A percentile compares a stretch with the other conserved stretches of the same genome.
Evolutionary conservation across 92 coral and sea anemone species (phyloP).

Genomic region (Galaxea fascicularis): DNA sequence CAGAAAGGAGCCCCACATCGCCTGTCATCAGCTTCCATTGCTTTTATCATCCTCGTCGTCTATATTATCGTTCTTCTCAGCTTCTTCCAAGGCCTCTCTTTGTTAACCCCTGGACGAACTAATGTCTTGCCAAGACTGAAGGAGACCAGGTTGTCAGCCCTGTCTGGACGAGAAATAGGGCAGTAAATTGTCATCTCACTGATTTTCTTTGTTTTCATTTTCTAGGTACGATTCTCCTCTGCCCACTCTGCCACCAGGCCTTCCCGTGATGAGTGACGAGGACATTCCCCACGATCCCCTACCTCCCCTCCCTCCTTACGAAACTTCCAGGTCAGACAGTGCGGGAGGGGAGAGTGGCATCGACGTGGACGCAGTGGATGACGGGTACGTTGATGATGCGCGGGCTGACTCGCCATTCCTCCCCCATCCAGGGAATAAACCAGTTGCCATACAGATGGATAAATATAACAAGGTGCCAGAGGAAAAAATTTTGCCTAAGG

Average conservation of each 20-base stretch:
- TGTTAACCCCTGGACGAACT: too few species aligned
- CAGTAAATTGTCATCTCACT: too few species aligned
- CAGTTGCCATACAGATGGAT: conserved; percentile 28
- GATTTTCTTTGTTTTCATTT: neutral
- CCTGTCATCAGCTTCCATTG: too few species aligned
- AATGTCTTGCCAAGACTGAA: too few species aligned
- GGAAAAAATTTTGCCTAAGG: conserved; percentile 8
- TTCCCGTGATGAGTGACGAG: conserved; percentile 11
- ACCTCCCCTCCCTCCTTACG: conserved; percentile 68
- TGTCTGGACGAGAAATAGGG: too few species aligned
- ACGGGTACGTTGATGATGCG: conserved; percentile 33
- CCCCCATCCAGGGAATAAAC: conserved; percentile 16
- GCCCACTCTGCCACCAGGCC: conserved; percentile 40
- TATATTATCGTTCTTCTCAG: too few species aligned
- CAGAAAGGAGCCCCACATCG: too few species aligned
- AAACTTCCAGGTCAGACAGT: conserved; percentile 48
- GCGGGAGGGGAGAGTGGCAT: conserved; percentile 48
- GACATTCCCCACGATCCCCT: conserved; percentile 30
- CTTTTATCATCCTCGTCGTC: too few species aligned
- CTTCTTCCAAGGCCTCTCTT: too few species aligned
- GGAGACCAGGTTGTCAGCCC: too few species aligned
- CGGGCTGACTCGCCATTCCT: conserved; percentile 24
- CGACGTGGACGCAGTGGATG: conserved; percentile 41
- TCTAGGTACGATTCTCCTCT: conserved; percentile 43
- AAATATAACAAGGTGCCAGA: conserved; percentile 6